Evolutionary conservation across 2,113 vertebrate genomes (phyloP), one percentile per base, ranked within the genome.

Genomic region (Antechinus flavipes): DNA sequence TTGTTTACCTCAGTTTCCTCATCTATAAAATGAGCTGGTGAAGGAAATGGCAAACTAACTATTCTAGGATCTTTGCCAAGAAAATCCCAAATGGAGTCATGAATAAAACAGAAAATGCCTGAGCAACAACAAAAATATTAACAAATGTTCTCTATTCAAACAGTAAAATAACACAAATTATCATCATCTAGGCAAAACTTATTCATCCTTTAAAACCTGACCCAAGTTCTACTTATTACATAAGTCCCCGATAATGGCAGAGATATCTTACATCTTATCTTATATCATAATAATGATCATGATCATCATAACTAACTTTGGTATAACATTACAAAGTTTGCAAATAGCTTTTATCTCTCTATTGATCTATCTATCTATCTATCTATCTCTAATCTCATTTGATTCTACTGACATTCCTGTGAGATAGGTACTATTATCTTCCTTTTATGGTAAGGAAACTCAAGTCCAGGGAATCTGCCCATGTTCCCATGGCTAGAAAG

Each of bases 221-320:
- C n/a, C 12, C 35, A 84, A 42, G 35, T 84, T 84, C 35, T 84
- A 42, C 6, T 84, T 84, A 35, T 84, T 22, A 42, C 19, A 22
- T 84, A 2, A 42, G 14, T 76, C 61, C 14, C 4, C 14, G 35
- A 4, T 76, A n/a, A n/a, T n/a, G 30, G 27, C 35, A 76, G 61
- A 76, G 61, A n/a, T 76, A n/a, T n/a, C 61, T 35, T 68, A 68
- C 30, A n/a, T 76, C 50, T 50, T 7, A 50, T 50, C 7, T 50
- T 7, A 50, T 50, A 50, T 50, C 54, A 54, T 54, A 16, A 54
- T 54, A 14, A 54, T 54, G 14, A 54, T 54, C 61, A n/a, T 22
- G 14, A 76, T n/a, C 16, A 22, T 84, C 1, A 12, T 2, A 90
- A 1, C 7, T 0, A 4, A 26, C 0, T 0, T 46, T 9, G 49